Percentiles rank a stretch among this genome's conserved stretches.
Evolutionary conservation across 1,140 invertebrate species (phyloP).

Genomic region (Pseudomyrmex pallidus): DNA sequence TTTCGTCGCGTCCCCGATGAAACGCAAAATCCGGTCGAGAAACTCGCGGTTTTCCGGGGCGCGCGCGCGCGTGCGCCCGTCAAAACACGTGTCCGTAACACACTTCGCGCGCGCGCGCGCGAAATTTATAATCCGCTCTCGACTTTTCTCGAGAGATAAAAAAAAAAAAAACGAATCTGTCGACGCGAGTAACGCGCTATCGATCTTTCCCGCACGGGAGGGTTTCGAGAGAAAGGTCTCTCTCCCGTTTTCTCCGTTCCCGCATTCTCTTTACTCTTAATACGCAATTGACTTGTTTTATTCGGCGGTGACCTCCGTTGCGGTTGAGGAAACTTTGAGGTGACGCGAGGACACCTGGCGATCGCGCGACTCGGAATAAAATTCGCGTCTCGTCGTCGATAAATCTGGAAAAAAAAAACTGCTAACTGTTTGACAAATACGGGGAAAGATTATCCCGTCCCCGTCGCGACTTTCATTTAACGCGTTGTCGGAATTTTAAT

Average conservation of each 20-base stretch:
- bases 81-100: slow-evolving; percentile 16
- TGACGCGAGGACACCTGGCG: not conserved
- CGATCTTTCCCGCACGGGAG: no score
- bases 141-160: not conserved
- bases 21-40: not conserved
- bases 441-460: no score
- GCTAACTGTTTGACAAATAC: no score
- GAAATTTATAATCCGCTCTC: slow-evolving; percentile 19
- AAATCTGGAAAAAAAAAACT: no score
- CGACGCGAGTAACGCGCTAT: not conserved
- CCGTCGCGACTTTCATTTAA: not conserved
- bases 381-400: no score
- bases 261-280: slow-evolving; percentile 11
- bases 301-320: not conserved
- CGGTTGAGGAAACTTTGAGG: not conserved
- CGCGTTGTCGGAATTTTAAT: slow-evolving; percentile 39
- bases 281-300: not conserved
- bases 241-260: no score
- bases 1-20: not conserved
- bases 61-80: not conserved
- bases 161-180: no score
- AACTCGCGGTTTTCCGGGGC: slow-evolving; percentile 8
- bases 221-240: no score
- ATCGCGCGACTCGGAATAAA: not conserved
- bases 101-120: slow-evolving; percentile 6